A percentile compares a stretch with the other conserved stretches of the same genome.
Evolutionary conservation across 2,888 invertebrate genomes (phyloP).

Genomic region (Tenthredo distinguenda): DNA sequence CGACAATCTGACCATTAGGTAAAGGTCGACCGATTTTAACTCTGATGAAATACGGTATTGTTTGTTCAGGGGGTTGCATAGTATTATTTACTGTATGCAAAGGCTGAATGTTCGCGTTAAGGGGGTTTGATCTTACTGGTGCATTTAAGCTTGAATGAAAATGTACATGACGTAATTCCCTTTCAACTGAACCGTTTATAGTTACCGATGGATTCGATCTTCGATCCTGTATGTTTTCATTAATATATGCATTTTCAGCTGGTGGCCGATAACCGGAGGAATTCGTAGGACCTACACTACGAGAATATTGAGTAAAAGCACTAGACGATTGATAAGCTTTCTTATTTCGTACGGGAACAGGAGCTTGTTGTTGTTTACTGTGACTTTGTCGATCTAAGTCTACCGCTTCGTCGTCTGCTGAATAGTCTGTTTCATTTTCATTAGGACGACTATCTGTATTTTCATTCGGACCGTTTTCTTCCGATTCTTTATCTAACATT

Average conservation of each 20-base stretch:
- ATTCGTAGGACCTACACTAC: neutral
- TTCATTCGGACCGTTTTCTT: neutral
- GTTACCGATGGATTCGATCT: neutral
- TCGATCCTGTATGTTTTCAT: neutral
- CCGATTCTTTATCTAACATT: slow-evolving; percentile 1
- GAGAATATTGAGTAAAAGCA: neutral
- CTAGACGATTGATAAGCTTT: neutral
- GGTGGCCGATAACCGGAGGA: too few relatives aligned
- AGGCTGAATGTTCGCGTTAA: neutral
- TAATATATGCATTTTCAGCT: neutral
- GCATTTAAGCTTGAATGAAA: neutral
- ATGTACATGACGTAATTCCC: slow-evolving; percentile 28
- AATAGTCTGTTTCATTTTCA: neutral
- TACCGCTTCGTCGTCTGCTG: neutral
- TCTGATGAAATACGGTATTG: neutral
- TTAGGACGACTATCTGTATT: neutral
- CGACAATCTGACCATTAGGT: neutral
- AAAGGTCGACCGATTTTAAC: neutral
- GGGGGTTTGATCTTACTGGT: neutral
- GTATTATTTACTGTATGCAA: neutral
- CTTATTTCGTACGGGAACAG: neutral
- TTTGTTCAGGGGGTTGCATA: neutral
- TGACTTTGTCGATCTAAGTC: neutral
- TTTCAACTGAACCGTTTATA: neutral
- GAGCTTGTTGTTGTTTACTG: neutral